Conservation (phyloP, 2,113 vertebrate species). For the Psophia crepitans region DNA sequence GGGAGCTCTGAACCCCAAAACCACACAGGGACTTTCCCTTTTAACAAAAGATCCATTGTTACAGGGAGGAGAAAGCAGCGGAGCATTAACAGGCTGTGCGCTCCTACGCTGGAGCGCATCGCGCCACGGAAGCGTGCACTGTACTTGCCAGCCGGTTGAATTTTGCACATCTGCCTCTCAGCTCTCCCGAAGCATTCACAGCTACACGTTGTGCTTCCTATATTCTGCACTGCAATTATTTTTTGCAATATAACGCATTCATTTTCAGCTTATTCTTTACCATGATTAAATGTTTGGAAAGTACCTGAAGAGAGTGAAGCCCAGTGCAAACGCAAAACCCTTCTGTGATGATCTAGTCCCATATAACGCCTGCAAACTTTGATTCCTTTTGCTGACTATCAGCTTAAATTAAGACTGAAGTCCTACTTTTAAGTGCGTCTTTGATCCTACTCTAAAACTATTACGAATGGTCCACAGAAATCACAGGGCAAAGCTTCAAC, state of each 20-base stretch:
- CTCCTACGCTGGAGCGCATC: neutral
- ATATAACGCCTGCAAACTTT: neutral
- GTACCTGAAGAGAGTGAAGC: neutral
- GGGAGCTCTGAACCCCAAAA: neutral
- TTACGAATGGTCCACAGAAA: neutral
- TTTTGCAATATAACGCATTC: neutral
- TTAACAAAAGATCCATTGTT: neutral
- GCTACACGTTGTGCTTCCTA: accelerated
- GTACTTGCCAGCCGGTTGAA: neutral
- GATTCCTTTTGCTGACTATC: neutral
- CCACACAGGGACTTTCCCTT: neutral
- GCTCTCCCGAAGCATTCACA: neutral
- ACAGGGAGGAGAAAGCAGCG: neutral
- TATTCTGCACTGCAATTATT: neutral
- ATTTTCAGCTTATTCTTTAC: neutral
- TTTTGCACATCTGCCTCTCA: neutral
- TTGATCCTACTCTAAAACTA: neutral
- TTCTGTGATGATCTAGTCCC: neutral
- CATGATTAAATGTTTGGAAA: neutral
- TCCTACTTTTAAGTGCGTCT: neutral
- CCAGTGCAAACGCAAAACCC: neutral
- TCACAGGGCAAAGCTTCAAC: neutral
- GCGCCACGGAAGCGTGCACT: neutral
- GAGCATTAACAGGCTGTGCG: neutral
- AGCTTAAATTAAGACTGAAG: neutral